Conservation (phyloP, 2,888 invertebrate species). For the Drosophila macrospina region DNA sequence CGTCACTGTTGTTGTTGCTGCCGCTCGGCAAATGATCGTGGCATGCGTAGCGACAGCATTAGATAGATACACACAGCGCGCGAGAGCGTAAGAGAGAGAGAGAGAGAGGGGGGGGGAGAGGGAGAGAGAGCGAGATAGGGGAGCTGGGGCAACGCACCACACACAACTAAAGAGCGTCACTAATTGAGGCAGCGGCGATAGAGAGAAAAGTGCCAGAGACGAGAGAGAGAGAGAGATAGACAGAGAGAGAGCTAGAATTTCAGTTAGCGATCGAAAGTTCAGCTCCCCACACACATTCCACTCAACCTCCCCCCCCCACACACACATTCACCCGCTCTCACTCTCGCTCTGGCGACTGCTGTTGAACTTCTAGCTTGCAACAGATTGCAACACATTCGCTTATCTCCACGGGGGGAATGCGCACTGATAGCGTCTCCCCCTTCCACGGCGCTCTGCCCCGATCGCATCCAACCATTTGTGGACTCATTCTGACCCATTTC, state of each 20-base stretch:
- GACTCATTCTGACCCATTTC: constrained; percentile 53
- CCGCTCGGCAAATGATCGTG: constrained; percentile 44
- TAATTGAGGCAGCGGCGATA: constrained; percentile 43
- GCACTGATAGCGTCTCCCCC: constrained; percentile 34
- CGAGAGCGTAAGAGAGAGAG: not conserved
- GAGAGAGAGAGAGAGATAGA: constrained; percentile 1
- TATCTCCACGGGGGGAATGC: constrained; percentile 32
- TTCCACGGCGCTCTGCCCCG: not conserved
- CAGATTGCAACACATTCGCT: constrained; percentile 54
- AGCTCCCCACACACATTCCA: constrained; percentile 15
- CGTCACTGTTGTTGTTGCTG: constrained; percentile 18
- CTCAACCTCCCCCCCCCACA: constrained; percentile 1
- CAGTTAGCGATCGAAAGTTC: constrained; percentile 59
- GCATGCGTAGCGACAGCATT: constrained; percentile 65
- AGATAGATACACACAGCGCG: constrained; percentile 51
- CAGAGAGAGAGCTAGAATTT: constrained; percentile 40
- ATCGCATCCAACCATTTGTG: constrained; percentile 16
- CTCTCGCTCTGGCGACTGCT: not conserved
- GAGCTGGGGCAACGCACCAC: constrained; percentile 65
- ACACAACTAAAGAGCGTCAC: constrained; percentile 38
- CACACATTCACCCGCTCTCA: not conserved
- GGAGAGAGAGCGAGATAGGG: not conserved
- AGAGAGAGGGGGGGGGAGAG: constrained; percentile 4
- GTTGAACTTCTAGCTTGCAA: constrained; percentile 49
- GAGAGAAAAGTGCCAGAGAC: not conserved